Evolutionary conservation across 2,888 invertebrate genomes (phyloP).

Genomic region (Eupeodes luniger): DNA sequence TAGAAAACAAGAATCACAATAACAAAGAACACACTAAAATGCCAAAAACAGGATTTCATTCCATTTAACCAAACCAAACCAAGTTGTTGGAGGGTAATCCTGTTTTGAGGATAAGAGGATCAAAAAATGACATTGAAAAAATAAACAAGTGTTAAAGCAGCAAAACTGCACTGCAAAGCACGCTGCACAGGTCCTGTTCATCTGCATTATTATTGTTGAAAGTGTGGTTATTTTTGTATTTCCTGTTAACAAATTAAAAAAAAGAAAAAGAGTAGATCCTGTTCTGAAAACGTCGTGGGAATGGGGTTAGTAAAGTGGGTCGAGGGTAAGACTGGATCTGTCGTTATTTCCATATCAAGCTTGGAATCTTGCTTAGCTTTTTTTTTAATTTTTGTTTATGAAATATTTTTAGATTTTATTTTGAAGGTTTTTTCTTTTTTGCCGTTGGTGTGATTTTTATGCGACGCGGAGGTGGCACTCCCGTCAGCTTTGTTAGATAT

Average conservation of each 20-base stretch:
- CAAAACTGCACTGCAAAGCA: not conserved
- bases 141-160: conserved; percentile 54
- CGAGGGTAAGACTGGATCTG: conserved; percentile 4
- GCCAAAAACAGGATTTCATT: conserved; percentile 61
- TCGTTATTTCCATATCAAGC: not conserved
- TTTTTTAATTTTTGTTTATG: not conserved
- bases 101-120: conserved; percentile 67
- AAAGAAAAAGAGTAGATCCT: conserved; percentile 51
- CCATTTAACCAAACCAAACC: not conserved
- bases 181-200: conserved; percentile 44
- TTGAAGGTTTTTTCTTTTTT: conserved; percentile 4
- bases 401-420: not conserved
- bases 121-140: conserved; percentile 55
- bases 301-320: conserved; percentile 60
- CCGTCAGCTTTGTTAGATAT: conserved; percentile 19
- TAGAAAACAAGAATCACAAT: conserved; percentile 1
- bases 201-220: not conserved
- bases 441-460: not conserved
- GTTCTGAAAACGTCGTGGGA: conserved; percentile 59
- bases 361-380: not conserved
- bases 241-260: conserved; percentile 26
- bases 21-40: not conserved
- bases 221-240: conserved; percentile 41
- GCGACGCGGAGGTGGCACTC: conserved; percentile 18
- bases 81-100: conserved; percentile 59